Conservation (phyloP, 30 jellyfish, hydroid and myxozoan species). For the Pelagia noctiluca region DNA sequence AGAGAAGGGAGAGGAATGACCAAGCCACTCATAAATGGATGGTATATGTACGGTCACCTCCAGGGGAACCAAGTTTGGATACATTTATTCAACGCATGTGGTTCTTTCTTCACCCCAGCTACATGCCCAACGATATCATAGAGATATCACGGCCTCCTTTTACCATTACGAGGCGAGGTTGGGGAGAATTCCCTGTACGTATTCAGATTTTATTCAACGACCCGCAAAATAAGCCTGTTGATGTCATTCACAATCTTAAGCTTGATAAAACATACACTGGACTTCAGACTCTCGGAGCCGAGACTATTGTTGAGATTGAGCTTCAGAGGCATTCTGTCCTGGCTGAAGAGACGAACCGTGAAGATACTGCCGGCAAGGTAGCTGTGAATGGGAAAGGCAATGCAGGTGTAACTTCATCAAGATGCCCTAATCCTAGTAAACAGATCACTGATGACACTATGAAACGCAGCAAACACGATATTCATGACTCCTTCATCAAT, state of each 20-base stretch:
- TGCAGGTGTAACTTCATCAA: too few relatives aligned
- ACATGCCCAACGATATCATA: conserved; percentile 95
- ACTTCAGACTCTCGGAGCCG: conserved; percentile 97
- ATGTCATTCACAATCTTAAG: conserved; percentile 82
- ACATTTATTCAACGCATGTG: conserved; percentile 74
- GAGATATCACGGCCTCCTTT: conserved; percentile 88
- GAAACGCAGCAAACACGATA: too few relatives aligned
- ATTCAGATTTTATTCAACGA: conserved; percentile 86
- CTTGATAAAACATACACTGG: conserved; percentile 98
- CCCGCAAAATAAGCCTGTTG: conserved; percentile 89
- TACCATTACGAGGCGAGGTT: conserved; percentile 94
- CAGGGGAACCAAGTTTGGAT: conserved; percentile 72
- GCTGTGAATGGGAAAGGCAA: too few relatives aligned
- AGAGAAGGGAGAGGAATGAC: conserved; percentile 85
- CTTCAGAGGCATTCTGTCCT: conserved; percentile 82
- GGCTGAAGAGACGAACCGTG: background rate
- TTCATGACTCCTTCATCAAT: too few relatives aligned
- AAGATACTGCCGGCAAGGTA: too few relatives aligned
- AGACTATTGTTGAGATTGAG: conserved; percentile 78
- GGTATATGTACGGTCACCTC: conserved; percentile 96
- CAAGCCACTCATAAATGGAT: conserved; percentile 97
- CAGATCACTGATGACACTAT: too few relatives aligned
- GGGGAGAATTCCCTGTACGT: conserved; percentile 99
- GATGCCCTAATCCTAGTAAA: too few relatives aligned
- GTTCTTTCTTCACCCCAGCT: conserved; percentile 96